phyloP scores from a whole-genome alignment of 2,888 invertebrate species.

The Petrophora chlorosata region DNA sequence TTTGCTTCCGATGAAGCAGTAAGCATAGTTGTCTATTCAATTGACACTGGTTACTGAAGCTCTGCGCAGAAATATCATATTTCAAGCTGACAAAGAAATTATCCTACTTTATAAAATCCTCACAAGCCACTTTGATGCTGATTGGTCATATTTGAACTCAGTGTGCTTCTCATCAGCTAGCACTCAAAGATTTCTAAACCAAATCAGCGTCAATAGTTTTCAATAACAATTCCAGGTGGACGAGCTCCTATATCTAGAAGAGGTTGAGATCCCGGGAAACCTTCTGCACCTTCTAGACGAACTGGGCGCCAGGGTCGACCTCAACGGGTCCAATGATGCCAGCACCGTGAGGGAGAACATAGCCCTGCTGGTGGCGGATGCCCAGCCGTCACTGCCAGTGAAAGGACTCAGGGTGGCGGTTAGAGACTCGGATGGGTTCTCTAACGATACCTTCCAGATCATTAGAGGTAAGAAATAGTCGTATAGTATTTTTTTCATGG shows the following conservation, averaged over 20 bases:
- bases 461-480: slow-evolving; percentile 56
- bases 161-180: too few relatives aligned
- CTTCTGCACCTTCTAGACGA: slow-evolving; percentile 64
- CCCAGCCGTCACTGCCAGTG: slow-evolving; percentile 55
- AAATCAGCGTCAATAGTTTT: neutral
- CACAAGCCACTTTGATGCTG: too few relatives aligned
- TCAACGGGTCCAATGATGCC: slow-evolving; percentile 52
- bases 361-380: slow-evolving; percentile 66
- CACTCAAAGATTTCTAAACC: too few relatives aligned
- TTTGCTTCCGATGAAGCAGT: too few relatives aligned
- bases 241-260: slow-evolving; percentile 49
- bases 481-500: neutral
- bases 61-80: too few relatives aligned
- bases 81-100: too few relatives aligned
- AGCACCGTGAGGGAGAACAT: slow-evolving; percentile 59
- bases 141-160: too few relatives aligned
- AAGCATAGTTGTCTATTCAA: too few relatives aligned
- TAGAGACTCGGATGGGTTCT: slow-evolving; percentile 51
- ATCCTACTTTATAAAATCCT: too few relatives aligned
- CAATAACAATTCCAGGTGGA: slow-evolving; percentile 56
- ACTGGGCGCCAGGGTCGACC: slow-evolving; percentile 57
- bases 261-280: slow-evolving; percentile 59
- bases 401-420: slow-evolving; percentile 62
- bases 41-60: too few relatives aligned
- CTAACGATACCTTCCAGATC: slow-evolving; percentile 59